phyloP scores from a whole-genome alignment of 2,113 vertebrate species.

The Dasypus novemcinctus region DNA sequence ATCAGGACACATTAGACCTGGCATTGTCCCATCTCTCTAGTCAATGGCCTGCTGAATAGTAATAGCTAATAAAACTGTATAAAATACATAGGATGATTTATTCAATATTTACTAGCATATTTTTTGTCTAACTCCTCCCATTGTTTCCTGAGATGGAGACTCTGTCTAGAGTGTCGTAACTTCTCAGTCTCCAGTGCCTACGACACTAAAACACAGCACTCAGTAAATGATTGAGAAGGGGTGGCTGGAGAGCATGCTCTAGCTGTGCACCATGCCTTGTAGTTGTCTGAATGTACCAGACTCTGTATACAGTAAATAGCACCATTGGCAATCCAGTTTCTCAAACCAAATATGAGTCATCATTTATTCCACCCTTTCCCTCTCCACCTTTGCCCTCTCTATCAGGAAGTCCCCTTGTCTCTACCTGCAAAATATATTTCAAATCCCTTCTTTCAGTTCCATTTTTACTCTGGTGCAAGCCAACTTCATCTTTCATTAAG shows the following conservation, averaged over 20 bases:
- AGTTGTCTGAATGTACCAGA: background rate
- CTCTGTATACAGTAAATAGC: background rate
- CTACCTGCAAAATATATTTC: background rate
- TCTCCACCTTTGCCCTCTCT: background rate
- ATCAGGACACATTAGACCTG: background rate
- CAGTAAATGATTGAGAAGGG: background rate
- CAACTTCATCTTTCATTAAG: background rate
- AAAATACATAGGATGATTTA: background rate
- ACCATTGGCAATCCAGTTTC: background rate
- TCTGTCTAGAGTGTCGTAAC: background rate
- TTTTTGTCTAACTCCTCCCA: background rate
- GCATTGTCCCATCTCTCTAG: background rate
- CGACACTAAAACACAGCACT: background rate
- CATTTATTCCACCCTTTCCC: background rate
- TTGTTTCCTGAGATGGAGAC: background rate
- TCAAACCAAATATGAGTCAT: background rate
- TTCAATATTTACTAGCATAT: background rate
- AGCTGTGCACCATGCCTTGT: too few species aligned
- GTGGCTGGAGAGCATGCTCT: too few species aligned
- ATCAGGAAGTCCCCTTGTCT: background rate
- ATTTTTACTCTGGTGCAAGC: background rate
- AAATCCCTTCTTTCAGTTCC: background rate
- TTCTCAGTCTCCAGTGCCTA: background rate
- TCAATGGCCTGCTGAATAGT: background rate
- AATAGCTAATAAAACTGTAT: background rate